Conservation (phyloP, 2,113 vertebrate genomes). For the Vombatus ursinus region DNA sequence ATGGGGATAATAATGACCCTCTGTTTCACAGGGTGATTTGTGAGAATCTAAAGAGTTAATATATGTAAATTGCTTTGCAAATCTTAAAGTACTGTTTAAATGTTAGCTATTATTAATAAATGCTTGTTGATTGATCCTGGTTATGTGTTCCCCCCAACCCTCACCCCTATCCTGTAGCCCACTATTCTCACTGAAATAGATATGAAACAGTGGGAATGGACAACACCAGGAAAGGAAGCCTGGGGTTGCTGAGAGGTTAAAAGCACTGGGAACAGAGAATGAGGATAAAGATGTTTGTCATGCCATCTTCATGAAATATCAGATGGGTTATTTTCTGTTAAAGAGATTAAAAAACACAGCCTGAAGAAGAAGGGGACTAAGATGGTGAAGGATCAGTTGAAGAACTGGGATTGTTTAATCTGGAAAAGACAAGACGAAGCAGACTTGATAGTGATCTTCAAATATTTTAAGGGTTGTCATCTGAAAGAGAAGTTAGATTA, state of each 20-base stretch:
- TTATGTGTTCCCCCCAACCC: neutral
- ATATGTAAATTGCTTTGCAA: neutral
- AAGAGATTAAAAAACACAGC: neutral
- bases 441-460: neutral
- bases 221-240: neutral
- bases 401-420: neutral
- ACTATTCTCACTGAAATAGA: neutral
- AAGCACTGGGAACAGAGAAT: neutral
- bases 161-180: neutral
- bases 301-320: constrained; percentile 10
- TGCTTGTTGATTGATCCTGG: neutral
- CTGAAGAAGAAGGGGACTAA: neutral
- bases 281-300: neutral
- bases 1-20: neutral
- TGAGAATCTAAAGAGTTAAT: neutral
- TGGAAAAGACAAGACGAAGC: neutral
- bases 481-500: neutral
- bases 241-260: neutral
- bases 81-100: neutral
- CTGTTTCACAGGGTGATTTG: neutral
- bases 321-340: neutral
- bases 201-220: neutral
- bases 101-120: neutral
- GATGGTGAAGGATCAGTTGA: neutral
- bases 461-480: neutral